phyloP scores from a whole-genome alignment of 2,113 vertebrate genomes.

The Antechinus flavipes region DNA sequence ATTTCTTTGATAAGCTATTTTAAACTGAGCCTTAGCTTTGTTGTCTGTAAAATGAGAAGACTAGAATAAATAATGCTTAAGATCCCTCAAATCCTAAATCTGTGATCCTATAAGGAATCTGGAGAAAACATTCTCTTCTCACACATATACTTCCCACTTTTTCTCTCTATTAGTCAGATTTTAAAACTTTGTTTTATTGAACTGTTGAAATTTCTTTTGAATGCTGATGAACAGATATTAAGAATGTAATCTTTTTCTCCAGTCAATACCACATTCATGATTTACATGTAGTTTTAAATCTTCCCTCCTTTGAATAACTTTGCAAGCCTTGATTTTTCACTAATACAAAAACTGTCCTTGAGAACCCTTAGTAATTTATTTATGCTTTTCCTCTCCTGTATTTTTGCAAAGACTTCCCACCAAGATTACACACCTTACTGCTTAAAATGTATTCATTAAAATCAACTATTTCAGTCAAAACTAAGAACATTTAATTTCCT shows the following conservation, averaged over 20 bases:
- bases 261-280: not conserved
- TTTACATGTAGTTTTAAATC: not conserved
- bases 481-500: not conserved
- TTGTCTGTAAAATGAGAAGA: too few relatives aligned
- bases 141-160: not conserved
- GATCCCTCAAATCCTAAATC: not conserved
- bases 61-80: not conserved
- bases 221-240: not conserved
- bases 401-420: not conserved
- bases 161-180: not conserved
- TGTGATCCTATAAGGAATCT: not conserved
- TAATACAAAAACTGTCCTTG: not conserved
- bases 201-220: not conserved
- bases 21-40: not conserved
- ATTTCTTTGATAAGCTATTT: not conserved
- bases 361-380: constrained; percentile 31
- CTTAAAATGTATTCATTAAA: not conserved
- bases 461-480: not conserved
- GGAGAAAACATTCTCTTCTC: not conserved
- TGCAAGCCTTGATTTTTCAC: constrained; percentile 40
- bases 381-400: not conserved
- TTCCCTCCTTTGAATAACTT: not conserved
- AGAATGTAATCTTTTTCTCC: constrained; percentile 47
- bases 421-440: not conserved
- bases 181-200: not conserved